phyloP scores from a whole-genome alignment of 2,113 vertebrate genomes.

The Scatophagus argus region DNA sequence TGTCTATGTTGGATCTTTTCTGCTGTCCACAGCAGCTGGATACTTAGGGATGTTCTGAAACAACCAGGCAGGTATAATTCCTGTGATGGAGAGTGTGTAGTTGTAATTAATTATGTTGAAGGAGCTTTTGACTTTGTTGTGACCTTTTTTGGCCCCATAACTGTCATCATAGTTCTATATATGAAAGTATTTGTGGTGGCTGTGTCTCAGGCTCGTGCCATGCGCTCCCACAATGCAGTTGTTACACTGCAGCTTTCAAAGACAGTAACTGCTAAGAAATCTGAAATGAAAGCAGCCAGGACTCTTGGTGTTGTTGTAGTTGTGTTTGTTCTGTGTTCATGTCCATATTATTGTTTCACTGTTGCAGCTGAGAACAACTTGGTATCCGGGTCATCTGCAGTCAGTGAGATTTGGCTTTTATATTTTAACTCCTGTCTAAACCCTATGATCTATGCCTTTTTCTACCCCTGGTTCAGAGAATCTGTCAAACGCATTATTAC shows the following conservation, averaged over 20 bases:
- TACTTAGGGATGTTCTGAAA: neutral
- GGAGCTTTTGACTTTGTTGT: neutral
- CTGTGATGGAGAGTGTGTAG: conserved; percentile 33
- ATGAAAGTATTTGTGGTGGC: conserved; percentile 47
- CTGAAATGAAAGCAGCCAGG: conserved; percentile 47
- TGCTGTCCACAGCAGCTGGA: neutral
- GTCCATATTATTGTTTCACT: neutral
- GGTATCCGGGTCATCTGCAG: neutral
- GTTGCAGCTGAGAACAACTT: neutral
- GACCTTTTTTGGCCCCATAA: conserved; percentile 24
- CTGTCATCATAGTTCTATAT: conserved; percentile 34
- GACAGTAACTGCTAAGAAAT: conserved; percentile 4
- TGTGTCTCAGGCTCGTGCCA: conserved; percentile 46
- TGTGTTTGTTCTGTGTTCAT: neutral
- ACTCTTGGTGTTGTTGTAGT: conserved; percentile 7
- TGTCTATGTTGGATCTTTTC: conserved; percentile 29
- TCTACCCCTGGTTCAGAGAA: conserved; percentile 56
- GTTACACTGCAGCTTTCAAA: neutral
- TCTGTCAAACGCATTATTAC: conserved; percentile 37
- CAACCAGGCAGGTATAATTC: conserved; percentile 6
- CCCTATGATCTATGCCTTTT: conserved; percentile 42
- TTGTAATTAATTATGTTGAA: neutral
- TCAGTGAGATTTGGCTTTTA: neutral
- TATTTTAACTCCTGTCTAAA: conserved; percentile 60
- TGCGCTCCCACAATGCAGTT: neutral